A percentile compares a stretch with the other conserved stretches of the same genome.
These are phyloP conservation scores for Spodoptera exigua DNA, from an alignment of 2,888 invertebrate species.

Conservation along the genomic window DNA sequence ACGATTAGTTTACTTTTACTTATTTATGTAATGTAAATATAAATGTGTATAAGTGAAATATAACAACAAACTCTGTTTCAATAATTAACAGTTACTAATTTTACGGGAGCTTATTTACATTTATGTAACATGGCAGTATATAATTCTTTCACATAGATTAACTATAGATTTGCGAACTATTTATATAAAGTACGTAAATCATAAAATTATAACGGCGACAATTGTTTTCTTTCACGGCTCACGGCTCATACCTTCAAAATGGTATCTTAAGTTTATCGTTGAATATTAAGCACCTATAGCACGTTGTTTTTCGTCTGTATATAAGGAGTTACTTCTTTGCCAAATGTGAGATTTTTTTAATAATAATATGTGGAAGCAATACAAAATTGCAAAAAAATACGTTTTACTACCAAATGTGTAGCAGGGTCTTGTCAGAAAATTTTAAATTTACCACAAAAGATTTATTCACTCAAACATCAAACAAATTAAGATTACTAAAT, in stretches of 20 bases:
- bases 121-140: conserved; percentile 41
- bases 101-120: conserved; percentile 25
- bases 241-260: conserved; percentile 33
- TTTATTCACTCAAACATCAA: conserved; percentile 12
- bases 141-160: conserved; percentile 26
- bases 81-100: conserved; percentile 46
- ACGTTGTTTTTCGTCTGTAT: conserved; percentile 53
- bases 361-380: conserved; percentile 88
- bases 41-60: conserved; percentile 35
- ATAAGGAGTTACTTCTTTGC: conserved; percentile 61
- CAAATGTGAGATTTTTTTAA: conserved; percentile 78
- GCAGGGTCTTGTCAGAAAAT: conserved; percentile 16
- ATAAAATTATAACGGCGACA: conserved; percentile 54
- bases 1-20: conserved; percentile 42
- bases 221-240: conserved; percentile 35
- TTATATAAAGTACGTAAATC: conserved; percentile 33
- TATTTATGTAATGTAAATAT: conserved; percentile 36
- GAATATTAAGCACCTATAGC: conserved; percentile 56
- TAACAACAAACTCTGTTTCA: conserved; percentile 46
- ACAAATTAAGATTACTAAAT: conserved; percentile 29
- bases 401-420: conserved; percentile 14
- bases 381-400: conserved; percentile 63
- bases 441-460: conserved; percentile 16
- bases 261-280: conserved; percentile 45
- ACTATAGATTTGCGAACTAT: conserved; percentile 18